Conservation (phyloP, 2,888 invertebrate species). For the Calliopum simillimum region DNA sequence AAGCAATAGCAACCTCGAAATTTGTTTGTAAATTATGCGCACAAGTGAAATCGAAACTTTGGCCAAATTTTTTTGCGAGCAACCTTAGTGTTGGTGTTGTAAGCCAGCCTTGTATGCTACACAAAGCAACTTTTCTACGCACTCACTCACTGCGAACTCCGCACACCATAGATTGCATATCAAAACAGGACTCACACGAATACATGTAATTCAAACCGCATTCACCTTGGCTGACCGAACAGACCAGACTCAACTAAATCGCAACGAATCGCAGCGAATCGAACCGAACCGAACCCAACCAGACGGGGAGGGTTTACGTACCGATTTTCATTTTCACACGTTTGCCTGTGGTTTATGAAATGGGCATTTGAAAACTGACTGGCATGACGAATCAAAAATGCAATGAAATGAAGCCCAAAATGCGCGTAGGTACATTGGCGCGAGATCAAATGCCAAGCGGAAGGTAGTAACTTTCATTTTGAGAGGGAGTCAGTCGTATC, state of each 20-base stretch:
- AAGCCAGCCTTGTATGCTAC: neutral
- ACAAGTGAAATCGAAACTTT: constrained; percentile 13
- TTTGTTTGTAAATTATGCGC: neutral
- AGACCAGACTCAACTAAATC: neutral
- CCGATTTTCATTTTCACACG: constrained; percentile 8
- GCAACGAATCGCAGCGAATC: neutral
- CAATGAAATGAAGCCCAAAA: neutral
- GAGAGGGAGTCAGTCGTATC: too few relatives aligned
- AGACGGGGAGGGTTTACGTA: too few relatives aligned
- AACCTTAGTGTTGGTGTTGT: neutral
- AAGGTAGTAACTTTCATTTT: neutral
- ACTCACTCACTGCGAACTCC: too few relatives aligned
- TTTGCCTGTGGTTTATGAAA: constrained; percentile 14
- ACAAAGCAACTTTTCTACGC: neutral
- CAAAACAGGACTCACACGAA: constrained; percentile 9
- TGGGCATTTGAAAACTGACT: constrained; percentile 9
- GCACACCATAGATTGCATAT: constrained; percentile 7
- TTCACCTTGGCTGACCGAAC: constrained; percentile 2
- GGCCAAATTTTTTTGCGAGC: neutral
- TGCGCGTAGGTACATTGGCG: neutral
- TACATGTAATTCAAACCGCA: neutral
- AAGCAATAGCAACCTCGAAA: too few relatives aligned
- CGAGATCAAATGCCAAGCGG: neutral
- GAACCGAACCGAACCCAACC: neutral
- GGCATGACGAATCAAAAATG: constrained; percentile 6